phyloP scores from a whole-genome alignment of 2,113 vertebrate genomes.

The Motacilla alba region DNA sequence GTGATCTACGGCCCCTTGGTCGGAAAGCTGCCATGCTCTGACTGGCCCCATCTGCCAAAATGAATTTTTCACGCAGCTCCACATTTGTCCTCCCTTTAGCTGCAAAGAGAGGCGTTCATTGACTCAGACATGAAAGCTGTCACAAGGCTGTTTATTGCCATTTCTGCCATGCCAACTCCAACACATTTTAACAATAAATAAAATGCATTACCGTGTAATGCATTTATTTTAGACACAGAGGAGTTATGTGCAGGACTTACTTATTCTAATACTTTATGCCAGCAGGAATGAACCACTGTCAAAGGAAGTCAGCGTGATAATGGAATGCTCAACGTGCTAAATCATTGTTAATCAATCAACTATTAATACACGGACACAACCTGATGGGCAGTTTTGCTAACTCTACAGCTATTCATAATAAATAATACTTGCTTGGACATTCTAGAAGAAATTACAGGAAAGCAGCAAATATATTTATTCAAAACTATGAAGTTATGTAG shows the following conservation, averaged over 20 bases:
- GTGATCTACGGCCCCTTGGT: slow-evolving; percentile 88
- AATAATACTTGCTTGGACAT: slow-evolving; percentile 56
- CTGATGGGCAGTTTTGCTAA: slow-evolving; percentile 50
- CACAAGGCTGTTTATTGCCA: background rate
- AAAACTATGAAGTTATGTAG: slow-evolving; percentile 43
- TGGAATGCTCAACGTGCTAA: slow-evolving; percentile 77
- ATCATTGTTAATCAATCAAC: slow-evolving; percentile 63
- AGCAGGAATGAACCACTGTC: slow-evolving; percentile 73
- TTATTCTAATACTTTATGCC: slow-evolving; percentile 75
- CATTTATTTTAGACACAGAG: slow-evolving; percentile 71
- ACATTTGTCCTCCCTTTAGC: slow-evolving; percentile 97
- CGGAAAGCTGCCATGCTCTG: slow-evolving; percentile 96
- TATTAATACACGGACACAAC: slow-evolving; percentile 58
- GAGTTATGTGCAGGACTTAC: slow-evolving; percentile 54
- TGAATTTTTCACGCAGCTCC: slow-evolving; percentile 97
- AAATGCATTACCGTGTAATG: slow-evolving; percentile 78
- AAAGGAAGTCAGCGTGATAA: slow-evolving; percentile 76
- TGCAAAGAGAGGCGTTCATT: slow-evolving; percentile 46
- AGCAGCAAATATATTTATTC: slow-evolving; percentile 67
- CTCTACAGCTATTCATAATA: slow-evolving; percentile 58
- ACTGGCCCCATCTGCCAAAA: slow-evolving; percentile 91
- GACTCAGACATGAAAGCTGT: background rate
- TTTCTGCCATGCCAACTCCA: slow-evolving; percentile 72
- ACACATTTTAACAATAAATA: slow-evolving; percentile 68
- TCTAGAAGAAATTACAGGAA: slow-evolving; percentile 53